Evolutionary conservation across 2,797 vertebrate species (phyloP).

Genomic region (Parambassis ranga): DNA sequence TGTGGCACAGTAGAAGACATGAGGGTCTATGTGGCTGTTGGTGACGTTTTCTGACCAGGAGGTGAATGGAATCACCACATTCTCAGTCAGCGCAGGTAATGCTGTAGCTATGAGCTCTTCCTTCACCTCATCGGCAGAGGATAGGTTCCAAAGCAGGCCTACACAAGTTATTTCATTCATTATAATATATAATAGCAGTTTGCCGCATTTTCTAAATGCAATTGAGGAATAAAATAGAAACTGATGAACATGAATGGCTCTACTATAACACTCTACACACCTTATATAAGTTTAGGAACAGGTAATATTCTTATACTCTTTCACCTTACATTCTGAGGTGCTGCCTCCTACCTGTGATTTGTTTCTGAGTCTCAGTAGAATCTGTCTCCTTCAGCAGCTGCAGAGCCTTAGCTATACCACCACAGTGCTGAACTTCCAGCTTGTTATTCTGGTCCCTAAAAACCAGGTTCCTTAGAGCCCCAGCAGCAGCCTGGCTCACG

Average conservation of each 20-base stretch:
- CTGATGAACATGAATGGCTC: too few species aligned
- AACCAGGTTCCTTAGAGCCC: conserved; percentile 91
- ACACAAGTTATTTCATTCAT: not conserved
- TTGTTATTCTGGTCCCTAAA: conserved; percentile 87
- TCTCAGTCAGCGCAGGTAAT: conserved; percentile 85
- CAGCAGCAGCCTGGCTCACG: conserved; percentile 82
- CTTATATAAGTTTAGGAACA: not conserved
- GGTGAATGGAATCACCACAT: conserved; percentile 87
- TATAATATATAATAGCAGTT: not conserved
- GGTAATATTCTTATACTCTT: too few species aligned
- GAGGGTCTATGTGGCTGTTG: conserved; percentile 81
- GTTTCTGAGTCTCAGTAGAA: conserved; percentile 87
- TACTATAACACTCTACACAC: too few species aligned
- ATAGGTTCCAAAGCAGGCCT: conserved; percentile 98
- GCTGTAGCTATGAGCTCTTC: conserved; percentile 81
- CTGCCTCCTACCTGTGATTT: conserved; percentile 89
- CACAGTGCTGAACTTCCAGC: conserved; percentile 82
- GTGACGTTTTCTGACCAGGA: conserved; percentile 74
- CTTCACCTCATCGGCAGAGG: conserved; percentile 87
- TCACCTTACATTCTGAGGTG: too few species aligned
- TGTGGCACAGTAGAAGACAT: conserved; percentile 90
- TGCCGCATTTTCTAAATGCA: not conserved
- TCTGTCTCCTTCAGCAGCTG: conserved; percentile 82
- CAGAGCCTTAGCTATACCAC: conserved; percentile 84
- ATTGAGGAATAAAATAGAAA: too few species aligned